Base-by-base conservation (phyloP, 1,140 invertebrate species). In the Neoseiulus cucumeris region DNA sequence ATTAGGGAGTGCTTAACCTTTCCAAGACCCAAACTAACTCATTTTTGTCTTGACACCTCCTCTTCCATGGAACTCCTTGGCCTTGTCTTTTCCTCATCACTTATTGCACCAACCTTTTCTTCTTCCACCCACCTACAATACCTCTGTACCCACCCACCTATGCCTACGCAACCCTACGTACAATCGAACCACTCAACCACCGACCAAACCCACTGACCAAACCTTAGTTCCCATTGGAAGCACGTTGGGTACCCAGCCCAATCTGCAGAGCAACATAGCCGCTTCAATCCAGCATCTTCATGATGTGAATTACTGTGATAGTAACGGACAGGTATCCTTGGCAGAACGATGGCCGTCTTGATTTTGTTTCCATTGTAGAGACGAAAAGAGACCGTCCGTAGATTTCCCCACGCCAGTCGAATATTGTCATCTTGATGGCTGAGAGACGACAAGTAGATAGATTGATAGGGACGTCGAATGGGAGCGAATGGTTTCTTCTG, bases 281-380 rank as follows among this genome's bases (percentile, higher is more conserved):
- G 51, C 51, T 59, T 59, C 51, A 59, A 59, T 59, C 22, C 51
- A 59, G 51, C 51, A 59, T 33, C 51, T 59, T 9, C 51, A 59
- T 59, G 51, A 59, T 59, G 51, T 59, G 25, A 59, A 59, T 59
- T 59, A 59, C 51, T 59, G 51, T 59, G 51, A 59, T 59, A 59
- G 51, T 59, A 59, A 59, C 51, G 51, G 51, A 59, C 51, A 59
- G 51, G 51, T 59, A 59, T 59, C 9, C 51, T 59, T 33, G 51
- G 9, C 14, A 14, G 51, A 25, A 25, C 25, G 4, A 29, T 25
- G 33, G 22, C 33, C 51, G 51, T 25, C 14, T 29, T 14, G 33
- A 59, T 20, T 14, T 22, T 59, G 25, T 59, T 59, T 25, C 51
- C 51, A 1, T 59, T 25, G 17, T 17, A 29, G 14, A 59, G 22